These are phyloP conservation scores for Phalacrocorax brasilianus DNA, from an alignment of 2,113 vertebrate species.

Conservation along the genomic window DNA sequence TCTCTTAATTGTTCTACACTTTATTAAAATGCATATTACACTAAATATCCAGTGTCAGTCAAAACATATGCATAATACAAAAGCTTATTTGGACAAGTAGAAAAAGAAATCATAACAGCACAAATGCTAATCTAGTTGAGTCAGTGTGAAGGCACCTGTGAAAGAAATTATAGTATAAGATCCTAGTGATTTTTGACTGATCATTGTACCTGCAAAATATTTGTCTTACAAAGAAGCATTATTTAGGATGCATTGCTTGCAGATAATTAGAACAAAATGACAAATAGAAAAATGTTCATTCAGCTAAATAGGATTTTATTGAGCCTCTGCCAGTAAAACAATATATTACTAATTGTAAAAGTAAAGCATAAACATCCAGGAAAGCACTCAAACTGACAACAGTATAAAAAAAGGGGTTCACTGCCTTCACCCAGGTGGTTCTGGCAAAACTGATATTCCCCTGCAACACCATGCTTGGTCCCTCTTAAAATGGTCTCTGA, in stretches of 20 bases:
- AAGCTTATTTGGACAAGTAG: background rate
- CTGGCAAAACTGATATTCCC: background rate
- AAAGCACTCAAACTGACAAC: background rate
- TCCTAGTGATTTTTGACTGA: background rate
- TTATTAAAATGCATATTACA: background rate
- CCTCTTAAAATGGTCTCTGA: background rate
- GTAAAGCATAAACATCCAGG: background rate
- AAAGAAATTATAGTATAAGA: background rate
- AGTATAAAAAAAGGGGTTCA: background rate
- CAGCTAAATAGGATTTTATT: background rate
- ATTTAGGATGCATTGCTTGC: background rate
- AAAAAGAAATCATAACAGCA: background rate
- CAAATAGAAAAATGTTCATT: background rate
- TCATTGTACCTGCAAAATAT: background rate
- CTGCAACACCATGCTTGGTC: rapidly evolving
- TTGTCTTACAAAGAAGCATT: background rate
- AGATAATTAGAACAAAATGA: background rate
- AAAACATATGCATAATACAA: background rate
- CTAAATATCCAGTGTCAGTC: background rate
- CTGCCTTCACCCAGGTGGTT: background rate
- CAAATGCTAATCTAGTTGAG: slow-evolving; percentile 9
- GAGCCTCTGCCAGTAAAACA: background rate
- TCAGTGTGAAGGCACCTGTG: background rate
- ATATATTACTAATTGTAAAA: background rate
- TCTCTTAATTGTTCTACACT: slow-evolving; percentile 25